Evolutionary conservation across 2,888 invertebrate genomes (phyloP), one percentile per base, ranked within the genome.

Genomic region (Marronus borbonicus): DNA sequence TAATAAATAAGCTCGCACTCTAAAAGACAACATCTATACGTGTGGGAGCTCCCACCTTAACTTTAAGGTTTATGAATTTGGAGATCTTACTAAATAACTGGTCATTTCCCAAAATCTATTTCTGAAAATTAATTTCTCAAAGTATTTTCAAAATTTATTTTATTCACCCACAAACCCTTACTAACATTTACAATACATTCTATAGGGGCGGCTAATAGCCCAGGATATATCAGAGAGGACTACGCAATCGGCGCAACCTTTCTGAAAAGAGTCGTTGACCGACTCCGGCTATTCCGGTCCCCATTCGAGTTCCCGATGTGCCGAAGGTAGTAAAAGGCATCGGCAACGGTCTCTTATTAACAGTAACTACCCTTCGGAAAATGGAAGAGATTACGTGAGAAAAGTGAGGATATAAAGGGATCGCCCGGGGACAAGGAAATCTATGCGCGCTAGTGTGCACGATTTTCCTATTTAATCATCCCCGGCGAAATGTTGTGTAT

Each of bases 341-440:
- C 55, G 69, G 58, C 72, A 58, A 36, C 58, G 72, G 31, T 72
- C 55, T 72, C 76, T 76, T 78, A 76, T 78, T 78, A 78, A 78
- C 78, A 76, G 78, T 78, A 78, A 78, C 78, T 78, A 78, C 78
- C 78, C 72, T 74, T 78, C 74, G 64, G 74, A 79, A 72, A 72
- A 72, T 72, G 72, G 72, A 72, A 72, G 72, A 72, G 58, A 72
- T 72, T 72, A 72, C 72, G 72, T 72, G 72, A 72, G 72, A 72
- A 72, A 72, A 72, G 72, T 72, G 72, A 72, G 72, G 72, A 72
- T 72, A 72, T 72, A 72, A 72, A 72, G 72, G 72, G 72, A 72
- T 72, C 36, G 72, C 72, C 72, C 20, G n/a, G 20, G 72, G 72
- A 72, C 72, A 72, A 58, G 72, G 58, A 72, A 72, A 72, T 72